Evolutionary conservation across 2,888 invertebrate species (phyloP).

Genomic region (Chouioia cunea): DNA sequence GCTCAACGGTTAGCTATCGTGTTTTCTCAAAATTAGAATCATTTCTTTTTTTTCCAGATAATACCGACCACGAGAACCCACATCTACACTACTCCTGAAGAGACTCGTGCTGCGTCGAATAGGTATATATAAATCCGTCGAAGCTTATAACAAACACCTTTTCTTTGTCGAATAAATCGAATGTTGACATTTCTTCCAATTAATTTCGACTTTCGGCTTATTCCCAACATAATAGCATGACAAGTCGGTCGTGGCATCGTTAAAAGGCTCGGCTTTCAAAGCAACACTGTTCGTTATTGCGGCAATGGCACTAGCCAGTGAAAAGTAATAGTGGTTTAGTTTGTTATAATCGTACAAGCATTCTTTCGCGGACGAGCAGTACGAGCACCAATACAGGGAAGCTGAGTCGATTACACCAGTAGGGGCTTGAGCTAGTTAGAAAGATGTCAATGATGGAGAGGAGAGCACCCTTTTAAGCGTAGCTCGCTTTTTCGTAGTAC

Average conservation of each 20-base stretch:
- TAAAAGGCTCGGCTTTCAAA: too few relatives aligned
- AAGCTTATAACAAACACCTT: background rate
- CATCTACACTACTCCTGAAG: background rate
- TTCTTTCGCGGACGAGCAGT: too few relatives aligned
- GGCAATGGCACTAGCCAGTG: too few relatives aligned
- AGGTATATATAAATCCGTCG: background rate
- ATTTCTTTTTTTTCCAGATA: conserved; percentile 22
- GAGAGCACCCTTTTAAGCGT: background rate
- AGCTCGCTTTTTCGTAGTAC: background rate
- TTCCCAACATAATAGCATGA: too few relatives aligned
- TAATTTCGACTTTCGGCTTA: conserved; percentile 7
- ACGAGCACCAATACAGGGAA: too few relatives aligned
- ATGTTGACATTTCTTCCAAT: conserved; percentile 23
- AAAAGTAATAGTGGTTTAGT: too few relatives aligned
- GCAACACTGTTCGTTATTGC: too few relatives aligned
- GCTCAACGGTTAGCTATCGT: background rate
- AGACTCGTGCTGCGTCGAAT: conserved; percentile 17
- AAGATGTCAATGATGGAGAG: background rate
- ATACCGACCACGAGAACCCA: conserved; percentile 19
- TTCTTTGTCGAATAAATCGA: conserved; percentile 3
- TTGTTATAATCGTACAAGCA: too few relatives aligned
- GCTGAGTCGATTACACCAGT: conserved; percentile 38
- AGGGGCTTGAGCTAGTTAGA: too few relatives aligned
- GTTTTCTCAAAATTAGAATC: conserved; percentile 37
- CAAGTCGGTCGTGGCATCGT: too few relatives aligned